phyloP scores from a whole-genome alignment of 2,113 vertebrate species.

The Zapornia atra region DNA sequence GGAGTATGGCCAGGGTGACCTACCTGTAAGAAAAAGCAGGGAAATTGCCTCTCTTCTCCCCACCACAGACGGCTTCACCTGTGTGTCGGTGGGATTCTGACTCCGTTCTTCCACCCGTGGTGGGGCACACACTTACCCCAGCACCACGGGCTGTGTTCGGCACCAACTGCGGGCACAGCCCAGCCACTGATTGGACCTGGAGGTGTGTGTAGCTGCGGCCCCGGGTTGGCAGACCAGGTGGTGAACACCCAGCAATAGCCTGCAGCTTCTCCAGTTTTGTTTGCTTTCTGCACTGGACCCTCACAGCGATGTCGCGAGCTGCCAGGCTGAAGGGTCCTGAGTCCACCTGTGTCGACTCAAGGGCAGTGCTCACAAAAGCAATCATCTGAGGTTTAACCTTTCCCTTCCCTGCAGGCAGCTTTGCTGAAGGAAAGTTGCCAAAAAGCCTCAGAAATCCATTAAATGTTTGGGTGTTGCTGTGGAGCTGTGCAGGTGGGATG shows the following conservation, averaged over 20 bases:
- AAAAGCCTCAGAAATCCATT: neutral
- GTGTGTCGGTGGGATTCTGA: fast-evolving
- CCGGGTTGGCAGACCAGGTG: neutral
- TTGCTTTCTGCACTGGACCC: neutral
- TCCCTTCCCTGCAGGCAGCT: neutral
- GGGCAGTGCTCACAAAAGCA: fast-evolving
- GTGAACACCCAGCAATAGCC: fast-evolving
- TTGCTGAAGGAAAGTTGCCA: neutral
- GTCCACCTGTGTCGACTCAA: fast-evolving
- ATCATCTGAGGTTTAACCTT: neutral
- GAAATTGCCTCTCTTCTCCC: neutral
- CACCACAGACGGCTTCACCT: fast-evolving
- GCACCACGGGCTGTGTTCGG: fast-evolving
- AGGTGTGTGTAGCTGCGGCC: neutral
- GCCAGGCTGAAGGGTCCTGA: neutral
- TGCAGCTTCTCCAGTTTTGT: neutral
- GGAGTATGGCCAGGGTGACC: neutral
- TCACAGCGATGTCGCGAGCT: neutral
- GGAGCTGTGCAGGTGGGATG: neutral
- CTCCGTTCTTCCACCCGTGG: fast-evolving
- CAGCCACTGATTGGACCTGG: neutral
- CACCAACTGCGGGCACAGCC: neutral
- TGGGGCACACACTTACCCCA: fast-evolving
- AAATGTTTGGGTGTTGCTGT: neutral
- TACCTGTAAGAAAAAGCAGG: neutral